Evolutionary conservation across 2,797 vertebrate genomes (phyloP), one percentile per base, ranked within the genome.

Genomic region (Schizopygopsis malacanthus): DNA sequence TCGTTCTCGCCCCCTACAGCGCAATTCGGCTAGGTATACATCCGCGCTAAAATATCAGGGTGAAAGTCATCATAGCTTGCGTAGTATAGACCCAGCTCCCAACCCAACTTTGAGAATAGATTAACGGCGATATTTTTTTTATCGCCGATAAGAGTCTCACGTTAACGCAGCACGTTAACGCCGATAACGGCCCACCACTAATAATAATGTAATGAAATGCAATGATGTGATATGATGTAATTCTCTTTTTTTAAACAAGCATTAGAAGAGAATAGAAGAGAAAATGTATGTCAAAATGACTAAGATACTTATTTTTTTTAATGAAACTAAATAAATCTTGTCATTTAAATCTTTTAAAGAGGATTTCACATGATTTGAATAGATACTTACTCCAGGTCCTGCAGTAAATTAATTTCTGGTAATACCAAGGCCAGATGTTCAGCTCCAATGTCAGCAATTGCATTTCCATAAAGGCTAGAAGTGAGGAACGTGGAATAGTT

Each of bases 381-480:
- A 71, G 43, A 43, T 12, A 89, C 94, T 95, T 91, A 96, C 95
- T 99, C 96, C 2, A 99, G 88, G 65, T 97, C 95, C 37, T 94
- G 95, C 86, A 99, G 94, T 1, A 96, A 96, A 15, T 79, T 86
- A 96, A 98, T 96, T 47, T 90, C 92, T 2, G 97, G 97, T 86
- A 99, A 96, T 69, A 92, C 94, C 2, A 92, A 92, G 0, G 98
- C 97, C 89, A 99, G 93, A 89, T 94, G 95, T 92, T 96, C 94
- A 0, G 97, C 97, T 84, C 98, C 98, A 79, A 73, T 85, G 7
- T 99, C 98, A 45, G 94, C 94, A 85, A 99, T 98, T 88, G 92
- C 90, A 43, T 99, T 99, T 63, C 97, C 97, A 91, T 97, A 98
- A 54, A 99, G 93, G 88, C 98, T 99, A 90, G 78, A 80, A 56